Conservation (phyloP, 2,888 invertebrate species). For the Oxycera nigricornis region DNA sequence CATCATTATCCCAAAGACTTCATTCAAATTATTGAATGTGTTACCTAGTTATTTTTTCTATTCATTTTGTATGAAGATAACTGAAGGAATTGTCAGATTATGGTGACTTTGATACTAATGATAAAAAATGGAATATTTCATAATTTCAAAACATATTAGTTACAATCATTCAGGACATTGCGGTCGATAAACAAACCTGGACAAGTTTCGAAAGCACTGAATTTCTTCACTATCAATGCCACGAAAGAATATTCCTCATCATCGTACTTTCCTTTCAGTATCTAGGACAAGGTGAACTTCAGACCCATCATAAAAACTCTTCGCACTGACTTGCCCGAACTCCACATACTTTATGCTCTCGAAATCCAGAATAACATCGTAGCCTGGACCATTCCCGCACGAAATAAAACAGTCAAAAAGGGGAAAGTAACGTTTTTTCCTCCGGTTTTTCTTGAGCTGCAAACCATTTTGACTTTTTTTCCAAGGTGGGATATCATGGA, state of each 20-base stretch:
- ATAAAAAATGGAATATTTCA: neutral
- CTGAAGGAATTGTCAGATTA: too few species aligned
- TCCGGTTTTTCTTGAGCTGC: neutral
- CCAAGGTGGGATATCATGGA: slow-evolving; percentile 27
- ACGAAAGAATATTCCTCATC: neutral
- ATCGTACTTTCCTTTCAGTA: neutral
- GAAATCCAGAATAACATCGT: slow-evolving; percentile 3
- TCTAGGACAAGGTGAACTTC: slow-evolving; percentile 21
- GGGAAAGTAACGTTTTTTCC: neutral
- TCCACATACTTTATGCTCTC: slow-evolving; percentile 23
- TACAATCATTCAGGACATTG: too few species aligned
- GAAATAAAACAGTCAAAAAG: slow-evolving; percentile 17
- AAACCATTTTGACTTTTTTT: slow-evolving; percentile 15
- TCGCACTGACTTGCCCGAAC: neutral
- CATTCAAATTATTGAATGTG: too few species aligned
- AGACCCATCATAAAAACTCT: slow-evolving; percentile 13
- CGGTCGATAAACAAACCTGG: neutral
- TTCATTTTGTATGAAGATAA: too few species aligned
- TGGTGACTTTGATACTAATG: too few species aligned
- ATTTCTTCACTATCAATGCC: neutral
- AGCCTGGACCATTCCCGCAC: neutral
- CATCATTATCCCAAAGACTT: too few species aligned
- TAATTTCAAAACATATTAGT: too few species aligned
- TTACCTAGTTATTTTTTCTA: too few species aligned
- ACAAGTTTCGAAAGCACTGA: neutral